Evolutionary conservation across 2,113 vertebrate species (phyloP).

Genomic region (Phrynosoma platyrhinos): DNA sequence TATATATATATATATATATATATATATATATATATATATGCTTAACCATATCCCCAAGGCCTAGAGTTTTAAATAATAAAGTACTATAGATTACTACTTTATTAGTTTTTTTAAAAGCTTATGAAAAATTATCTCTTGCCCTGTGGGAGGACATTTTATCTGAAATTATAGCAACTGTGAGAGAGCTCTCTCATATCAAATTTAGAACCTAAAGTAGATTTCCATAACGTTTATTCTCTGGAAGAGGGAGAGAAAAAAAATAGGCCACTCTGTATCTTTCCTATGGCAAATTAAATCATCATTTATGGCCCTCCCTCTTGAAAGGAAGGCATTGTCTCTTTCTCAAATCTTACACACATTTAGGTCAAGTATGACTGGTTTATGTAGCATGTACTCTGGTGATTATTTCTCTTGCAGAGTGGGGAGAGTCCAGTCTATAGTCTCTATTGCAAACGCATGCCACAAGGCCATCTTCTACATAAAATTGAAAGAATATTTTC

Average conservation of each 20-base stretch:
- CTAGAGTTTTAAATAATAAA: conserved; percentile 81
- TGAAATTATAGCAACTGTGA: conserved; percentile 78
- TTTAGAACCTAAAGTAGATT: conserved; percentile 69
- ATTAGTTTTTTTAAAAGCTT: conserved; percentile 75
- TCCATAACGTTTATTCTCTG: conserved; percentile 38
- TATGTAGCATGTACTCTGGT: too few species aligned
- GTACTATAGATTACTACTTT: conserved; percentile 78
- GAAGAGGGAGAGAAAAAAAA: conserved; percentile 45
- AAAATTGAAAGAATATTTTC: too few species aligned
- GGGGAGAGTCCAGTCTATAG: too few species aligned
- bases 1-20: conserved; percentile 54
- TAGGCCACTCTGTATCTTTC: conserved; percentile 43
- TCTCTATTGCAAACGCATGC: too few species aligned
- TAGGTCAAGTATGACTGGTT: conserved; percentile 8
- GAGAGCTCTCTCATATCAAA: conserved; percentile 71
- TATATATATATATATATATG: conserved; percentile 67
- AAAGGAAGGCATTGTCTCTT: conserved; percentile 65
- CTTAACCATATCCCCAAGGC: conserved; percentile 74
- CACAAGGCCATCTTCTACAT: too few species aligned
- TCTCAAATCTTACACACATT: conserved; percentile 35
- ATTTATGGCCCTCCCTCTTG: conserved; percentile 48
- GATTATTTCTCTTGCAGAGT: too few species aligned
- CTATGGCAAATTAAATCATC: conserved; percentile 70
- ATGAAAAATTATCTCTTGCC: conserved; percentile 82
- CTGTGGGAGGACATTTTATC: conserved; percentile 80